A percentile compares a stretch with the other conserved stretches of the same genome.
Conservation (phyloP, 2,888 invertebrate genomes). For the Mythimna vitellina region DNA sequence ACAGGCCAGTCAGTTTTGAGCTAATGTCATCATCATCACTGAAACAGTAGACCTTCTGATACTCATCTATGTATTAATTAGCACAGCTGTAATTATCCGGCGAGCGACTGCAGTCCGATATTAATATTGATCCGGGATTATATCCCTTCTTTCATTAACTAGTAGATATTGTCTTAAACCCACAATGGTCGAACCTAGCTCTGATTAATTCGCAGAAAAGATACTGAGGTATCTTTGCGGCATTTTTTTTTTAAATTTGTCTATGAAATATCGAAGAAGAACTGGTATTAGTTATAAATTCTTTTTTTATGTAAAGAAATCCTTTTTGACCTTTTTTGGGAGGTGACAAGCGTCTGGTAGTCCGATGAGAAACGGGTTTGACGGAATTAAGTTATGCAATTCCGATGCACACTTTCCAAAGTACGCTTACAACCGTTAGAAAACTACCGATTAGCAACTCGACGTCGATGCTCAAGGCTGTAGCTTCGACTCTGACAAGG, state of each 20-base stretch:
- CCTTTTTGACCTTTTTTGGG: too few species aligned
- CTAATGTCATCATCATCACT: not conserved
- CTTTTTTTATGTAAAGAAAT: too few species aligned
- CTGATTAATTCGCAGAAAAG: constrained; percentile 40
- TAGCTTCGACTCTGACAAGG: too few species aligned
- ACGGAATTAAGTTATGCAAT: too few species aligned
- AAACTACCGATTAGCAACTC: too few species aligned
- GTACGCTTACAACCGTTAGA: too few species aligned
- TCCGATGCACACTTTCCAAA: too few species aligned
- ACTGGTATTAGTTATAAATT: not conserved
- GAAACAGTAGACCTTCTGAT: constrained; percentile 6
- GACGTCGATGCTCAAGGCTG: too few species aligned
- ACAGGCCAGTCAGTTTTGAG: too few species aligned
- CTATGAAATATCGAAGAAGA: constrained; percentile 3
- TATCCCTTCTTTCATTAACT: constrained; percentile 27
- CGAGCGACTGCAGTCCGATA: constrained; percentile 36
- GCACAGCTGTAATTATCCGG: constrained; percentile 32
- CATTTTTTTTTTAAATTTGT: constrained; percentile 3
- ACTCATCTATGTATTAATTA: constrained; percentile 24
- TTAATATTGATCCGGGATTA: constrained; percentile 55
- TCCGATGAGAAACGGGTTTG: too few species aligned
- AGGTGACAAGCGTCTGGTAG: too few species aligned
- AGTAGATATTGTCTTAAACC: constrained; percentile 30
- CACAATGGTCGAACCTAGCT: constrained; percentile 24
- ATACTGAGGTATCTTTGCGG: constrained; percentile 4